Conservation (phyloP, 2,888 invertebrate genomes). For the Pharmacophagus antenor region DNA sequence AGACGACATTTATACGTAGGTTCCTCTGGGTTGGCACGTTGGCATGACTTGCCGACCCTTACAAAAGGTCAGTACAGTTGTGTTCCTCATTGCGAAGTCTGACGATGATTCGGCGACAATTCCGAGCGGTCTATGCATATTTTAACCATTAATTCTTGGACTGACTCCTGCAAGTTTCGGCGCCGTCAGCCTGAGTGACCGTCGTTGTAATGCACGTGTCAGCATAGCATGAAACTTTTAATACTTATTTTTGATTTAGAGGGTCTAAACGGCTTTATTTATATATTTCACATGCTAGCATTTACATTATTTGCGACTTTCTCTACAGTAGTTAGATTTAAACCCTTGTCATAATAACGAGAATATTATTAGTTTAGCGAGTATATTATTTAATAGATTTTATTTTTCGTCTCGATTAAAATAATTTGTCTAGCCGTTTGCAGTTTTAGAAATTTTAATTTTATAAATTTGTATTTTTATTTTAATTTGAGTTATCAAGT, state of each 20-base stretch:
- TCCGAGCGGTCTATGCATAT: constrained; percentile 75
- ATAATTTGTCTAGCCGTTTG: too few relatives aligned
- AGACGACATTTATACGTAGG: not conserved
- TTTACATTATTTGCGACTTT: not conserved
- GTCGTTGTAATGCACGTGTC: constrained; percentile 52
- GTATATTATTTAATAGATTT: too few relatives aligned
- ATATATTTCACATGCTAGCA: not conserved
- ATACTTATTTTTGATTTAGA: not conserved
- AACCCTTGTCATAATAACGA: too few relatives aligned
- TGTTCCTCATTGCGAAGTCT: constrained; percentile 65
- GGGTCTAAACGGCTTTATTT: not conserved
- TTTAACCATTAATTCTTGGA: constrained; percentile 75
- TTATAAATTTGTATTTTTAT: too few relatives aligned
- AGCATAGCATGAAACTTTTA: constrained; percentile 53
- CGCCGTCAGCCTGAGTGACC: constrained; percentile 64
- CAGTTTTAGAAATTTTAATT: too few relatives aligned
- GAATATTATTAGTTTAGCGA: too few relatives aligned
- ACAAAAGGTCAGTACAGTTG: not conserved
- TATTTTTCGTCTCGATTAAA: too few relatives aligned
- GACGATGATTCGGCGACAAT: constrained; percentile 64
- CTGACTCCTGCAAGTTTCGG: constrained; percentile 71
- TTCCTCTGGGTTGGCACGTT: not conserved
- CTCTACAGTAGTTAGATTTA: too few relatives aligned
- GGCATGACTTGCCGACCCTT: not conserved
- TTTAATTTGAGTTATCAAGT: too few relatives aligned